These are phyloP conservation scores for Amiota communis DNA, from an alignment of 2,888 invertebrate species.

Conservation along the genomic window DNA sequence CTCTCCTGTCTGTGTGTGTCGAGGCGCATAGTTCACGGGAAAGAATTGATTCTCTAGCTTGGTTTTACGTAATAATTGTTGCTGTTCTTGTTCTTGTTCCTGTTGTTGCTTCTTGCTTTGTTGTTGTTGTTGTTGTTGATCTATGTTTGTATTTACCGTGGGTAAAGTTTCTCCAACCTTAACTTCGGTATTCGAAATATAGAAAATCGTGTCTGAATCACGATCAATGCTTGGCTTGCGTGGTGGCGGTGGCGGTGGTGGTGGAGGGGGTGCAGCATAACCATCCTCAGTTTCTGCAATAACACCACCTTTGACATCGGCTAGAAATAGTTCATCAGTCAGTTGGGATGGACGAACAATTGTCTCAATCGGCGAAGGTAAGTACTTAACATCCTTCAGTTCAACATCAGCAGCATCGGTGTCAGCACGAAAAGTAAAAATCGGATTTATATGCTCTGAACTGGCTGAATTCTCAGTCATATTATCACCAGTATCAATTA, in stretches of 20 bases:
- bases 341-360: slow-evolving; percentile 45
- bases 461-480: slow-evolving; percentile 57
- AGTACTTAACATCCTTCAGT: slow-evolving; percentile 48
- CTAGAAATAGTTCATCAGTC: slow-evolving; percentile 69
- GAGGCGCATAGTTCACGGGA: slow-evolving; percentile 65
- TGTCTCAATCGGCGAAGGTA: slow-evolving; percentile 49
- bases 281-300: slow-evolving; percentile 20
- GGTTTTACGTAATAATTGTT: slow-evolving; percentile 58
- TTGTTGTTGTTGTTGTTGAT: slow-evolving; percentile 39
- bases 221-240: slow-evolving; percentile 64
- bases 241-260: slow-evolving; percentile 56
- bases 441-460: slow-evolving; percentile 57
- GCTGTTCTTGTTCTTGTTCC: slow-evolving; percentile 24
- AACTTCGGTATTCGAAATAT: slow-evolving; percentile 73
- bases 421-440: slow-evolving; percentile 60
- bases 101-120: slow-evolving; percentile 35
- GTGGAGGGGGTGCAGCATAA: slow-evolving; percentile 53
- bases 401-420: slow-evolving; percentile 40
- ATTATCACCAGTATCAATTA: slow-evolving; percentile 64
- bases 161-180: slow-evolving; percentile 73
- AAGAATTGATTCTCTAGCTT: slow-evolving; percentile 70
- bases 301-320: slow-evolving; percentile 54
- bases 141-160: slow-evolving; percentile 51
- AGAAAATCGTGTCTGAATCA: slow-evolving; percentile 73
- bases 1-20: slow-evolving; percentile 58